These are phyloP conservation scores for Edolisoma coerulescens DNA, from an alignment of 2,113 vertebrate species.

Conservation along the genomic window DNA sequence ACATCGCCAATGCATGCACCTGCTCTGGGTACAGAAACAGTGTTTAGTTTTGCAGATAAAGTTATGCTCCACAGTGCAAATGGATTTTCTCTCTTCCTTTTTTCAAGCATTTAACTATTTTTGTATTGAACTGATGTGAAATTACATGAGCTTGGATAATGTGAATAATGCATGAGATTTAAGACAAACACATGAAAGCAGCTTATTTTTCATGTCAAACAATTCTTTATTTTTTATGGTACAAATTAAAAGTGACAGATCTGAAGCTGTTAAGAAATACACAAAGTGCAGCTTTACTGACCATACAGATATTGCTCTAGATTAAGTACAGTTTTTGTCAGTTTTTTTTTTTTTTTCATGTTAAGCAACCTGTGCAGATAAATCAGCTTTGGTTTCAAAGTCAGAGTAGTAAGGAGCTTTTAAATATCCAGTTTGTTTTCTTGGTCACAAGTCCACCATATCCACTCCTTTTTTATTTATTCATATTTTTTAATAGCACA, in stretches of 20 bases:
- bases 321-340: conserved; percentile 89
- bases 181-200: conserved; percentile 62
- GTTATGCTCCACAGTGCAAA: not conserved
- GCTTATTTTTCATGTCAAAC: conserved; percentile 90
- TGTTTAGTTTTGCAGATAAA: not conserved
- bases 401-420: conserved; percentile 84
- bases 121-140: conserved; percentile 47
- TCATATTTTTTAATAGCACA: conserved; percentile 24
- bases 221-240: conserved; percentile 99
- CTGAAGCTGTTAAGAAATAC: conserved; percentile 97
- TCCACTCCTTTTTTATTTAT: conserved; percentile 54
- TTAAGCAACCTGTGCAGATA: conserved; percentile 94
- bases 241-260: conserved; percentile 99
- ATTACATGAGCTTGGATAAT: conserved; percentile 28
- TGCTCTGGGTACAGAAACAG: not conserved
- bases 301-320: conserved; percentile 99
- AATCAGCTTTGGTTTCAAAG: conserved; percentile 99
- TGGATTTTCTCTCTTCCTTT: not conserved
- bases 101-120: conserved; percentile 5
- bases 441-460: conserved; percentile 77
- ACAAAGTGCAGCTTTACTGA: conserved; percentile 99
- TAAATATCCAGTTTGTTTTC: conserved; percentile 79
- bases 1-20: not conserved
- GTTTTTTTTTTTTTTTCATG: conserved; percentile 72
- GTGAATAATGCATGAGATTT: conserved; percentile 61